Evolutionary conservation across 1,140 invertebrate genomes (phyloP), one percentile per base, ranked within the genome.

Genomic region (Hylaeus volcanicus): DNA sequence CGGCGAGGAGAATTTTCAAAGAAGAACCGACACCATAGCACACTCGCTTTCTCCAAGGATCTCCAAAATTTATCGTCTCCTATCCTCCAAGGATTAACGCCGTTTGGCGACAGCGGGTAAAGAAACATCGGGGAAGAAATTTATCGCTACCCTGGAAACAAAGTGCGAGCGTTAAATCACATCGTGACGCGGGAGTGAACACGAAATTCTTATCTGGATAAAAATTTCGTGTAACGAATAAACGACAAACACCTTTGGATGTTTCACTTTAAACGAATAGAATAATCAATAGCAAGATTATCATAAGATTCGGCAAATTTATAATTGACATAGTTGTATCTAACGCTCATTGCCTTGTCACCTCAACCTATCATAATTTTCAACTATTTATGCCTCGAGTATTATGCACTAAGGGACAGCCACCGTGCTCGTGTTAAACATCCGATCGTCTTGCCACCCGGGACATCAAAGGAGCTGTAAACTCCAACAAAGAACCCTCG

Each of bases 71-170:
- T 75, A 80, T 74, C 9, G 72, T 63, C 26, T 12, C 60, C 53
- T 26, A 51, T 51, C 43, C 63, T 5, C 43, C 2, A 61, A 43
- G 63, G 63, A 80, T 80, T 80, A 80, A 61, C 53, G 15, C 39
- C 64, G 64, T 53, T 61, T 43, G 64, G 55, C 68, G 77, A 72
- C 69, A 73, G 64, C 51, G 63, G 37, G 12, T 6, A 9, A n/a
- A 45, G 14, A 53, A 51, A 61, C 55, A 65, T 37, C 37, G 41
- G 14, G 12, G 37, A 56, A 58, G 76, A 63, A 74, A 68, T 74
- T 80, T 80, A 80, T 68, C 45, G 14, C 72, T 12, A 79, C 72
- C 48, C 48, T 55, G 69, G 60, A 45, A 74, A 73, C 60, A 55
- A 79, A 73, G 69, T 26, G 6, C 14, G 37, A 2, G 60, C n/a